A percentile compares a stretch with the other conserved stretches of the same genome.
Conservation (phyloP, 1,140 invertebrate species). For the Lepidostoma basale region DNA sequence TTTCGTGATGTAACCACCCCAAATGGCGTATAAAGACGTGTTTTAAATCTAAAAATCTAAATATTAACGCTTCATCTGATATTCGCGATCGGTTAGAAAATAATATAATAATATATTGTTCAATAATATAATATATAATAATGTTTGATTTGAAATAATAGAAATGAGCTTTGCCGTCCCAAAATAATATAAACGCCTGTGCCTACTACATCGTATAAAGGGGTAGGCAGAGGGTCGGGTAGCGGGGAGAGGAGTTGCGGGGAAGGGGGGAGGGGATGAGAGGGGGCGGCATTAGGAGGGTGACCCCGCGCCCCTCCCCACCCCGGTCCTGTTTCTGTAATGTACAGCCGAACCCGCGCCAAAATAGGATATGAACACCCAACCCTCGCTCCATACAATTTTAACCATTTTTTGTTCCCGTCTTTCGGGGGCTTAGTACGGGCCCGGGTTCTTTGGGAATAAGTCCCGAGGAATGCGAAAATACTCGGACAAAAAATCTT, state of each 20-base stretch:
- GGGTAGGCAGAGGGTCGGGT: conserved; percentile 5
- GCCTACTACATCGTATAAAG: conserved; percentile 8
- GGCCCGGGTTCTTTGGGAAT: not conserved
- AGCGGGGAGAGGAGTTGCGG: not conserved
- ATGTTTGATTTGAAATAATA: no score
- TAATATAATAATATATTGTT: no score
- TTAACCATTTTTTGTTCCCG: conserved; percentile 33
- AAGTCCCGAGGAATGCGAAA: conserved; percentile 20
- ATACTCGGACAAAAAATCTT: not conserved
- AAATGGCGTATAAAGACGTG: no score
- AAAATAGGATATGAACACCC: conserved; percentile 34
- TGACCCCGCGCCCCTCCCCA: not conserved
- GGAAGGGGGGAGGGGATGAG: not conserved
- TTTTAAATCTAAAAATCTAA: no score
- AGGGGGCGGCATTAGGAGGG: conserved; percentile 5
- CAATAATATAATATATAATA: no score
- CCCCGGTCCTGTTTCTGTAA: not conserved
- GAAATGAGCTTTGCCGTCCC: no score
- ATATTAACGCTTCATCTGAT: no score
- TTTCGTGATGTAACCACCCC: no score
- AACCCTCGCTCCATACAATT: conserved; percentile 31
- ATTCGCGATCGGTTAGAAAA: no score
- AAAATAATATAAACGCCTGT: no score
- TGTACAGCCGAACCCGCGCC: conserved; percentile 27
- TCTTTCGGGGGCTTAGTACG: conserved; percentile 23